Evolutionary conservation across 2,797 vertebrate genomes (phyloP), one percentile per base, ranked within the genome.

Genomic region (Neomorphus geoffroyi): DNA sequence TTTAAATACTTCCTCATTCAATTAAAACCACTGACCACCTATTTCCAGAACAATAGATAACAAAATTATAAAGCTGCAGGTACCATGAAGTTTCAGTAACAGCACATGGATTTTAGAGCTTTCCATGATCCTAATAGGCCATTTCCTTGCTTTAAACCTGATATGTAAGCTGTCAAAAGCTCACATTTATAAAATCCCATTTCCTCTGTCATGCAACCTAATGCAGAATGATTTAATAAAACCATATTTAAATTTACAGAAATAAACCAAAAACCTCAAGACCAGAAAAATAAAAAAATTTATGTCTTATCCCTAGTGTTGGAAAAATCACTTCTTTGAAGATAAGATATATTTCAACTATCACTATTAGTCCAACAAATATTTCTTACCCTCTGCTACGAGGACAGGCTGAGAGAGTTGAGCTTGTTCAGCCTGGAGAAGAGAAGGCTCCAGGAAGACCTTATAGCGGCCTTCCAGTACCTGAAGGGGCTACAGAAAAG

Each of bases 251-350:
- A 51, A 70, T 51, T 48, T 64, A 64, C 10, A 74, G 32, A 95
- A 83, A 70, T 26, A 53, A 91, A 95, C 67, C 28, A 57, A 92
- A 95, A 33, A 14, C 21, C 53, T 80, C 60, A 85, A 48, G 60
- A 45, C 54, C 30, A 93, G 71, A 91, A 84, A 32, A 86, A 77
- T 18, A n/a, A 62, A 65, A 73, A 73, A 67, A 11, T 15, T 67
- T 89, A 24, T 48, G 39, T 35, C 35, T 82, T 82, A 92, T 80
- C 73, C 64, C 33, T 23, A 90, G 67, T 41, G 18, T 66, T 81
- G 78, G 35, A 95, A 81, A 95, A 90, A 89, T 70, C 32, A 80
- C 39, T 78, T 80, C 26, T 78, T 66, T 90, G 7, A 84, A 80
- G 86, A 56, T 57, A 93, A 94, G 66, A 84, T 58, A 65, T 57